A percentile compares a stretch with the other conserved stretches of the same genome.
Evolutionary conservation across 2,113 vertebrate genomes (phyloP).

Genomic region (Pelmatolapia mariae): DNA sequence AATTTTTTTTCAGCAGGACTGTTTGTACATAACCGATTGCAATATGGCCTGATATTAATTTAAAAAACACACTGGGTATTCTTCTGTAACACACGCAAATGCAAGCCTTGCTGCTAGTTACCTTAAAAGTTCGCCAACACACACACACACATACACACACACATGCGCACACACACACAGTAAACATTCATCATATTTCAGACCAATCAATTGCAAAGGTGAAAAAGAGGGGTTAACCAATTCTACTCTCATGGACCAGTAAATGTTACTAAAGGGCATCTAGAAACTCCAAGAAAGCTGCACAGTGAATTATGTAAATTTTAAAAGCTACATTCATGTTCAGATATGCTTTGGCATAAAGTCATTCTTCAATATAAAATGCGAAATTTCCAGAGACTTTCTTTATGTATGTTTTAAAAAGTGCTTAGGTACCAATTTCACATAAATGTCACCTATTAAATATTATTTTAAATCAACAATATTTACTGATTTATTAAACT

Average conservation of each 20-base stretch:
- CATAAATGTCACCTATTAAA: not conserved
- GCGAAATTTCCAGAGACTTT: not conserved
- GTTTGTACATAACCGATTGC: not conserved
- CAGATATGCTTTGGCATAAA: constrained; percentile 63
- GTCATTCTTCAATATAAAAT: not conserved
- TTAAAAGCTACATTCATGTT: constrained; percentile 53
- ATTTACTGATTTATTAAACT: not conserved
- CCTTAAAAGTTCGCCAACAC: not conserved
- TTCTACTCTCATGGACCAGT: not conserved
- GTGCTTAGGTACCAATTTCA: not conserved
- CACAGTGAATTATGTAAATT: constrained; percentile 29
- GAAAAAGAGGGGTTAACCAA: not conserved
- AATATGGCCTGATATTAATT: constrained; percentile 1
- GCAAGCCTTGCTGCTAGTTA: constrained; percentile 2
- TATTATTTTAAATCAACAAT: not conserved
- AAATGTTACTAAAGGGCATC: not conserved
- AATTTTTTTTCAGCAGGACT: constrained; percentile 6
- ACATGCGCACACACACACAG: not conserved
- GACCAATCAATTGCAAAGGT: not conserved
- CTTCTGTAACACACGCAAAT: not conserved
- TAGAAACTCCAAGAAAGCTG: constrained; percentile 32
- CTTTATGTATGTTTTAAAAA: not conserved
- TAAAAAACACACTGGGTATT: not conserved
- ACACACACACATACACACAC: not conserved
- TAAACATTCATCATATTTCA: not conserved